Evolutionary conservation across 2,888 invertebrate species (phyloP), one percentile per base, ranked within the genome.

Genomic region (Pherbina coryleti): DNA sequence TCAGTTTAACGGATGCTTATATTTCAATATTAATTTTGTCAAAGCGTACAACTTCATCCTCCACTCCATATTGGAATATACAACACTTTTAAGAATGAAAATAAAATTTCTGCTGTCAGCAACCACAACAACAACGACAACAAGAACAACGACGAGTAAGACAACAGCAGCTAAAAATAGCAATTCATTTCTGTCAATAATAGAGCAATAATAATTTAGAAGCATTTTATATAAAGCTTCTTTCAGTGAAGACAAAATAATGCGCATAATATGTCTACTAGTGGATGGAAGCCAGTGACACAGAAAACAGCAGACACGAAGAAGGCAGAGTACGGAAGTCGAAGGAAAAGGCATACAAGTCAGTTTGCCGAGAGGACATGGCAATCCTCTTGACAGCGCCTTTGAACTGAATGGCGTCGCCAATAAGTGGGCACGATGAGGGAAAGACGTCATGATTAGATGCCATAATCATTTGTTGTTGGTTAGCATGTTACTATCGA

Each of bases 111-210:
- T 44, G 9, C 60, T 60, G 25, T 60, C 28, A 60, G 25, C 60
- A 11, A 60, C 28, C 22, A 57, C 25, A 60, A 25, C 60, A 28
- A 28, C 60, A 60, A 60, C 11, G 14, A 37, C 7, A 8, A n/a
- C 25, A 60, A 25, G 28, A 28, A 28, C 60, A 60, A 60, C 11
- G 14, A 37, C 7, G 5, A 55, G 55, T 55, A 55, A 19, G 1
- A 19, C n/a, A 19, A 22, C 67, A 22, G 31, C 70, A 49, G n/a
- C 53, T 19, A 83, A 84, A 85, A 84, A 84, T 82, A 83, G 82
- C 84, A 82, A 86, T 84, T 84, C 85, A 84, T 84, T 85, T 82
- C 82, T 83, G 83, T 84, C 86, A 85, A 86, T 85, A 86, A 85
- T 82, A 86, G 81, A 11, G 49, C 86, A 85, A 84, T 84, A 85